Base-by-base conservation (phyloP, 2,888 invertebrate species). In the Eupithecia centaureata region DNA sequence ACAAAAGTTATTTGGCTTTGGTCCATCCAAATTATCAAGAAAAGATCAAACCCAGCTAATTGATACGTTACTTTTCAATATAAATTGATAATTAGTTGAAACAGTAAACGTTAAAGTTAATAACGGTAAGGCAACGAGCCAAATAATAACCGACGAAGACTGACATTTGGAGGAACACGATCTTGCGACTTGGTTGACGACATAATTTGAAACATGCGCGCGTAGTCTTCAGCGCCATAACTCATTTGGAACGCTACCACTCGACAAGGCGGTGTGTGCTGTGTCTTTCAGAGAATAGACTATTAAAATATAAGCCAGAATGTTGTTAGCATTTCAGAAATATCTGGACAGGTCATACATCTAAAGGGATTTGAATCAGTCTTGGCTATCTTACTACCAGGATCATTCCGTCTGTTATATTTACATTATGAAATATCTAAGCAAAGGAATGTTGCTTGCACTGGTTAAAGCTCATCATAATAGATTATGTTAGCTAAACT, bases 81-180 rank as follows among this genome's bases (percentile, higher is more conserved):
- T 76, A 73, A 70, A 73, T 73, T 78, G 71, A 67, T 68, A 58
- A 75, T 80, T 75, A 77, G 77, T 77, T 79, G 76, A 81, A 80
- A 79, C 70, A 78, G 73, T 79, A 71, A 73, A 79, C 78, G 80
- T 82, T 82, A 75, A 83, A 81, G 80, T 86, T 86, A 84, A 89
- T 86, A 86, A 86, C 81, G 71, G 75, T 66, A 74, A 82, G 89
- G 91, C 91, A 90, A 77, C 80, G 85, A 86, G 90, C 91, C 92
- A 91, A 90, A 87, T 85, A 83, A 85, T 89, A 87, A 88, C 85
- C 80, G 85, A 86, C 82, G 82, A 79, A 76, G 75, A 81, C 73
- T 86, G 89, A 87, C 87, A 86, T 90, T 87, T 88, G 81, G 75
- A 82, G 83, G 80, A 86, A 87, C 88, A 87, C 82, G 84, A 85